Base-by-base conservation (phyloP, 2,113 vertebrate species). In the Apteryx mantelli region DNA sequence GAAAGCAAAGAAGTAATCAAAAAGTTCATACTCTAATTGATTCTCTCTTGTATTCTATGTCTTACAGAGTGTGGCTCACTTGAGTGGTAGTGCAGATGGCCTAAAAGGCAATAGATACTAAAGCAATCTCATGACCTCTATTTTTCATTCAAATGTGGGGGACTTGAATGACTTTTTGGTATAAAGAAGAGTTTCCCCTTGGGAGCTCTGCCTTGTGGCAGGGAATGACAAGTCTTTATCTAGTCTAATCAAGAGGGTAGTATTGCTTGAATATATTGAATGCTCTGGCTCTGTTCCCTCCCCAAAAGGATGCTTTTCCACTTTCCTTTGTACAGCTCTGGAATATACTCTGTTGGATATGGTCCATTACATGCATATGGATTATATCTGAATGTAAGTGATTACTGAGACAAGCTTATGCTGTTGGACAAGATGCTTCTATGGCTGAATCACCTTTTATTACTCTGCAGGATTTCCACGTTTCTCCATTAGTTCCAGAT, bases 401-500 rank as follows among this genome's bases (percentile, higher is more conserved):
- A 82, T 93, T 93, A 81, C 24, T 81, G 32, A 78, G 52, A 83
- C 86, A 93, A 83, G 13, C 55, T 94, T 90, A 38, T 61, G 36
- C 21, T 84, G 13, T 82, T 92, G 65, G 70, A 92, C 61, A 73
- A 73, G 70, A 73, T 69, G 61, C 34, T 82, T 87, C 63, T 79
- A 26, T 58, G 46, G 61, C 28, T 55, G 48, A 96, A 91, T 92
- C 64, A 79, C n/a, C 60, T 92, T 91, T 92, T 89, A 91, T 73
- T 93, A 36, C 74, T 91, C 70, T 91, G 65, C 34, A 86, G 53
- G 48, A 89, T 92, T 95, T 95, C 48, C 63, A 91, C 52, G 25
- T 46, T 91, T 91, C 44, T 94, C 32, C 63, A 73, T 94, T 90
- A 91, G 60, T 90, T 95, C 80, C 83, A 95, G 69, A 75, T 93